Evolutionary conservation across 1,140 invertebrate species (phyloP).

Genomic region (Platyscapa corneri): DNA sequence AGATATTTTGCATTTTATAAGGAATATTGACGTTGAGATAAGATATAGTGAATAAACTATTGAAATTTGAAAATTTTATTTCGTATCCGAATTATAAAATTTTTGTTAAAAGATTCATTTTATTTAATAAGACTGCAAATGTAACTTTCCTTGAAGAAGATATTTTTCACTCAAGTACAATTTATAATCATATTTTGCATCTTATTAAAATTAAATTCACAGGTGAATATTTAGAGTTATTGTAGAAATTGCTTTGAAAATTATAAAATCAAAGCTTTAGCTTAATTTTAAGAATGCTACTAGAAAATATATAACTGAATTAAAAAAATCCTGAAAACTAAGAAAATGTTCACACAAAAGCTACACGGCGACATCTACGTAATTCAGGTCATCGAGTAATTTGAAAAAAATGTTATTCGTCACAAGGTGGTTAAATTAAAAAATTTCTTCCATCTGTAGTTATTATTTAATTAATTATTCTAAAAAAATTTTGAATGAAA

Average conservation of each 20-base stretch:
- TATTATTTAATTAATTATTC: neutral
- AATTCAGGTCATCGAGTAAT: neutral
- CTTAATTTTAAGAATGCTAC: neutral
- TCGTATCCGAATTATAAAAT: neutral
- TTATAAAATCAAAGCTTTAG: neutral
- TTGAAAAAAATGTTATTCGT: neutral
- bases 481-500: too few species aligned
- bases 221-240: too few species aligned
- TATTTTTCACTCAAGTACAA: too few species aligned
- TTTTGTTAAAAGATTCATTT: neutral
- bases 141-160: too few species aligned
- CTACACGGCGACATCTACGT: neutral
- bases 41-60: neutral
- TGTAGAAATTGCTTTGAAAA: neutral
- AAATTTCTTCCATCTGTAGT: neutral
- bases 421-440: neutral
- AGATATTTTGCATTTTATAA: neutral
- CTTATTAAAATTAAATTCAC: too few species aligned
- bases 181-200: too few species aligned
- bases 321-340: neutral
- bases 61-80: neutral
- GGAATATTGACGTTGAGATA: neutral
- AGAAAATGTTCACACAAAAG: neutral
- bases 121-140: too few species aligned
- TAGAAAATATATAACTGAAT: neutral